These are phyloP conservation scores for Rhodinocichla rosea DNA, from an alignment of 2,113 vertebrate species.

Conservation along the genomic window DNA sequence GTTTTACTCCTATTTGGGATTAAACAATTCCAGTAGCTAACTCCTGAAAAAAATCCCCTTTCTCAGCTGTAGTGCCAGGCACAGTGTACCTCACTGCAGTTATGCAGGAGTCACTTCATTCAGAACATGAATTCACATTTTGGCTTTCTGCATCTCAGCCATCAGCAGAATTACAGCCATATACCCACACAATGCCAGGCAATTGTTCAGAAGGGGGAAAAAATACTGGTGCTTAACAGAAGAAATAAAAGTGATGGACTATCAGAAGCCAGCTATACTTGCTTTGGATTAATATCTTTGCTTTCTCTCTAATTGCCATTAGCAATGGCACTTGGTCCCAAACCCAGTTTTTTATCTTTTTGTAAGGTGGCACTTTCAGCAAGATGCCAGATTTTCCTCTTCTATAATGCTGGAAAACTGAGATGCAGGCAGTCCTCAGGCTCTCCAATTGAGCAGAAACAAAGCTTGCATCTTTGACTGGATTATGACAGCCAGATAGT, in stretches of 20 bases:
- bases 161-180: not conserved
- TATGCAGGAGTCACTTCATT: rapidly evolving
- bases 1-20: not conserved
- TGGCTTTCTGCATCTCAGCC: not conserved
- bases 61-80: rapidly evolving
- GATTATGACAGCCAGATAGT: not conserved
- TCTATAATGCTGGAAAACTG: not conserved
- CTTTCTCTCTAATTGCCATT: not conserved
- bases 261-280: not conserved
- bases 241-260: constrained; percentile 11
- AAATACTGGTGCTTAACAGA: not conserved
- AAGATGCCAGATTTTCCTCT: not conserved
- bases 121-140: not conserved
- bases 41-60: not conserved
- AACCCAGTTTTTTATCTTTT: not conserved
- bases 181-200: not conserved
- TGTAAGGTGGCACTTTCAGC: not conserved
- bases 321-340: not conserved
- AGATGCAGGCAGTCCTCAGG: not conserved
- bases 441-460: not conserved
- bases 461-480: not conserved
- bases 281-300: not conserved
- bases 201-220: not conserved
- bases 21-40: not conserved
- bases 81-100: not conserved